These are phyloP conservation scores for Calyptomena viridis DNA, from an alignment of 2,113 vertebrate species.

Conservation along the genomic window DNA sequence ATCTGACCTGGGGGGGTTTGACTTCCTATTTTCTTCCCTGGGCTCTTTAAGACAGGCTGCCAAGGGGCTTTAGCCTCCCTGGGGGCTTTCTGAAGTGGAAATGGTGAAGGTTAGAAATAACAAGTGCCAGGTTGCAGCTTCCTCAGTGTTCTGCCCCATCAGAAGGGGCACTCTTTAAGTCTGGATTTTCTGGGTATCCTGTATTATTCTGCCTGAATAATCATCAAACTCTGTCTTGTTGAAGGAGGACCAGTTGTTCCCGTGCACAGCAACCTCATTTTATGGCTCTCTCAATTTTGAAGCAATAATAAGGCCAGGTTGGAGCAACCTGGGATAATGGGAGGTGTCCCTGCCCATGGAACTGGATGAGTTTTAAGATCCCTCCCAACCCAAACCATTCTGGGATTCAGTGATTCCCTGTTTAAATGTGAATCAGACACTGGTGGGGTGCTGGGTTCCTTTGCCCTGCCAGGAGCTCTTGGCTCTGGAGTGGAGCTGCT, in stretches of 20 bases:
- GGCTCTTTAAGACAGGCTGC: neutral
- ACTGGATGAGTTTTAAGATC: neutral
- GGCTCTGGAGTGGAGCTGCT: neutral
- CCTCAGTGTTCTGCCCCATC: neutral
- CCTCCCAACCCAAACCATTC: neutral
- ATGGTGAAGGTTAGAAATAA: neutral
- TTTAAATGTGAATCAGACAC: neutral
- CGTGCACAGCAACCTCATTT: no score
- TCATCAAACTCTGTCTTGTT: no score
- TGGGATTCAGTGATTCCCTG: neutral
- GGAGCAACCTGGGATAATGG: neutral
- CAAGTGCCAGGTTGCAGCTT: neutral
- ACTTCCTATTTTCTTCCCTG: neutral
- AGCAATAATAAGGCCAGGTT: no score
- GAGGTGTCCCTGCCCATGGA: neutral
- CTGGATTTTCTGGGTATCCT: no score
- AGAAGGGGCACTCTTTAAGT: no score
- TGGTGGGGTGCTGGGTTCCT: neutral
- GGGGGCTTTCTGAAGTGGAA: neutral
- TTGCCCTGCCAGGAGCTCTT: neutral
- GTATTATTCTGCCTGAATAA: no score
- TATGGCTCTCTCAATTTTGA: no score
- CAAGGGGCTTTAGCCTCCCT: neutral
- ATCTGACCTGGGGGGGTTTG: neutral
- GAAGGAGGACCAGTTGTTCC: no score